Evolutionary conservation across 2,888 invertebrate genomes (phyloP).

Genomic region (Callimorpha dominula): DNA sequence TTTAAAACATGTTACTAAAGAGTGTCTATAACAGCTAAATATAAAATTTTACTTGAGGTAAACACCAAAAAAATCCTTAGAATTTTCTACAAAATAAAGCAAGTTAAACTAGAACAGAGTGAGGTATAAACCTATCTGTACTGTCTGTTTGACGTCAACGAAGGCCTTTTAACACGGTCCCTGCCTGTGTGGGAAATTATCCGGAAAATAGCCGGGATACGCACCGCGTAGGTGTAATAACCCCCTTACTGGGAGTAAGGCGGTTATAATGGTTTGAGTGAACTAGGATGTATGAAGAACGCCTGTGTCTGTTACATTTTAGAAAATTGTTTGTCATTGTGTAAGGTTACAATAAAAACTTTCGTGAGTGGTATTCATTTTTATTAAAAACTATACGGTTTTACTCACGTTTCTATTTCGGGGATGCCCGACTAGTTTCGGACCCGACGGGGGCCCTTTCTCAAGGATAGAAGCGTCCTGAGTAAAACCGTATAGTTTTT

Average conservation of each 20-base stretch:
- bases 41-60: background rate
- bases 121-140: constrained; percentile 39
- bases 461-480: no score
- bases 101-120: constrained; percentile 10
- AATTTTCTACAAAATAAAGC: background rate
- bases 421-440: no score
- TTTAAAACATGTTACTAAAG: no score
- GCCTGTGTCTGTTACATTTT: constrained; percentile 10
- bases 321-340: background rate
- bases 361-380: no score
- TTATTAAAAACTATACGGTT: no score
- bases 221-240: constrained; percentile 66
- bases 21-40: background rate
- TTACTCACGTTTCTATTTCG: no score
- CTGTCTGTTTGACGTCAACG: constrained; percentile 51
- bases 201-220: constrained; percentile 76
- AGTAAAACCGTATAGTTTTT: no score
- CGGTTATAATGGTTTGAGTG: constrained; percentile 27
- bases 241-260: constrained; percentile 49
- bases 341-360: no score
- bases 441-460: no score
- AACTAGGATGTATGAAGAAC: constrained; percentile 17
- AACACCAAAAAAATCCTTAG: no score
- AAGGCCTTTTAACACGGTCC: constrained; percentile 71
- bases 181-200: constrained; percentile 76